Conservation (phyloP, 2,113 vertebrate species). For the Haemorhous mexicanus region DNA sequence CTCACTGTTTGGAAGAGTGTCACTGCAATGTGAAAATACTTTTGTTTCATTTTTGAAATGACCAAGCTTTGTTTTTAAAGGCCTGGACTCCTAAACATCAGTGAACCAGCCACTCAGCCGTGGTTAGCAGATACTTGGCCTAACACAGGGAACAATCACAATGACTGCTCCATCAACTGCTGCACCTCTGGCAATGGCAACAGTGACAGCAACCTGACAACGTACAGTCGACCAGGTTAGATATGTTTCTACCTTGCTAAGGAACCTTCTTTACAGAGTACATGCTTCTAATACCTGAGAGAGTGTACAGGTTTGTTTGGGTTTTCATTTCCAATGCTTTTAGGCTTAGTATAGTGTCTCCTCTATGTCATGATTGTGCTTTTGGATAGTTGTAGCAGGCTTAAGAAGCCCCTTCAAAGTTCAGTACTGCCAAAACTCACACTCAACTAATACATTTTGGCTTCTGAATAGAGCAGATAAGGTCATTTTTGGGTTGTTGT, state of each 20-base stretch:
- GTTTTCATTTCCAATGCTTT: not conserved
- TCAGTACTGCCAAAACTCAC: not conserved
- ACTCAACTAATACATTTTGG: not conserved
- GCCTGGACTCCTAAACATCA: constrained; percentile 95
- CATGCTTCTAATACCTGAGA: not conserved
- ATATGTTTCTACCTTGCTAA: constrained; percentile 41
- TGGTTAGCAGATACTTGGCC: constrained; percentile 99
- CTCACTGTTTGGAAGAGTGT: not conserved
- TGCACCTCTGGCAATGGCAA: constrained; percentile 92
- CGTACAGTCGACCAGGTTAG: constrained; percentile 96
- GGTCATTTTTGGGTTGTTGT: not conserved
- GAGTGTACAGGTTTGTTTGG: not conserved
- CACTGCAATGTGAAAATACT: not conserved
- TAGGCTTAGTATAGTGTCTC: not conserved
- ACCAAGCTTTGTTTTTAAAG: constrained; percentile 67
- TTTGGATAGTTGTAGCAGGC: not conserved
- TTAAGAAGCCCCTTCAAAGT: not conserved
- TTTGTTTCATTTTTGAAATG: not conserved
- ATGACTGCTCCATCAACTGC: constrained; percentile 97
- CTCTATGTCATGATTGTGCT: not conserved
- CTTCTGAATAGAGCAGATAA: not conserved
- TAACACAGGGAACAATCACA: constrained; percentile 94
- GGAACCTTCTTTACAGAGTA: not conserved
- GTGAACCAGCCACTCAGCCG: constrained; percentile 88
- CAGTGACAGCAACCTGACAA: constrained; percentile 95